Evolutionary conservation across 2,888 invertebrate species (phyloP).

Genomic region (Oxystoma pomonae): DNA sequence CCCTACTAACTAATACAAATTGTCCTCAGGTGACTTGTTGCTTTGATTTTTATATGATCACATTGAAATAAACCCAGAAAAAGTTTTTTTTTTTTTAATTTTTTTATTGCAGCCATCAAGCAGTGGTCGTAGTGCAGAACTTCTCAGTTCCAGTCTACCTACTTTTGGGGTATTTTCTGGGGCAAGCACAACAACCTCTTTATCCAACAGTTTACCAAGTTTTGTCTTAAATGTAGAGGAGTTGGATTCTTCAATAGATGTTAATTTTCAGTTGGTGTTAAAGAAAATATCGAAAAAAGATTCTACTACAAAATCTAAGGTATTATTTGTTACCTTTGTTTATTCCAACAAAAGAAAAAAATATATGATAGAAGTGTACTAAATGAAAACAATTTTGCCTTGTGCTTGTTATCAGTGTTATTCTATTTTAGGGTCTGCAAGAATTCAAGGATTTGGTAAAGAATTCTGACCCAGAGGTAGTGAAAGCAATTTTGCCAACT

Average conservation of each 20-base stretch:
- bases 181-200: conserved; percentile 27
- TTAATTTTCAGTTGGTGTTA: conserved; percentile 72
- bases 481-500: conserved; percentile 69
- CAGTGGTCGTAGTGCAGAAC: conserved; percentile 84
- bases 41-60: no score
- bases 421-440: conserved; percentile 67
- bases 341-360: neutral
- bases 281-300: conserved; percentile 90
- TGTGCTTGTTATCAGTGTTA: no score
- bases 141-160: conserved; percentile 53
- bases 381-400: no score
- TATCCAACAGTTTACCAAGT: conserved; percentile 56
- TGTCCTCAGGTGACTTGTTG: no score
- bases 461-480: conserved; percentile 59
- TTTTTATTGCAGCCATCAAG: conserved; percentile 72
- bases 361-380: no score
- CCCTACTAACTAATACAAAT: no score
- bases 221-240: conserved; percentile 54
- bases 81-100: conserved; percentile 10
- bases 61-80: no score
- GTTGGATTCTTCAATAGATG: conserved; percentile 60
- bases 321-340: conserved; percentile 39
- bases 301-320: conserved; percentile 84
- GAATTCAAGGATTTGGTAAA: conserved; percentile 72
- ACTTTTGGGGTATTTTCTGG: conserved; percentile 58